These are phyloP conservation scores for Galaxias olidus DNA, from an alignment of 2,797 vertebrate species.

Conservation along the genomic window DNA sequence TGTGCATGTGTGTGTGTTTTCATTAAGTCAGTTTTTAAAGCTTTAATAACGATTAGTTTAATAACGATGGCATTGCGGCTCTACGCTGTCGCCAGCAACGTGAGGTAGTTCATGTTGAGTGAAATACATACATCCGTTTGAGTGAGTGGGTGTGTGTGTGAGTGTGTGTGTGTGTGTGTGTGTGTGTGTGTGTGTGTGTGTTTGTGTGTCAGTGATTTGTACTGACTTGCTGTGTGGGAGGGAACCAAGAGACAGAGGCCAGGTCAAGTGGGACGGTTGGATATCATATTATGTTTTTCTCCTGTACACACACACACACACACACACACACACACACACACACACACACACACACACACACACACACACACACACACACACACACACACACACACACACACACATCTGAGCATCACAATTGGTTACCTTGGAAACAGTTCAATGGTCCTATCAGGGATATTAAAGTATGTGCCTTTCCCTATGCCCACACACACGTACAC, in stretches of 20 bases:
- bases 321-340: conserved; percentile 37
- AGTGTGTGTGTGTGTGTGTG: conserved; percentile 1
- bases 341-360: conserved; percentile 21
- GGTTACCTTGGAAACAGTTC: conserved; percentile 82
- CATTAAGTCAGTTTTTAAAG: background rate
- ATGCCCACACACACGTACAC: conserved; percentile 53
- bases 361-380: conserved; percentile 47
- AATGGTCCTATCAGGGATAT: conserved; percentile 60
- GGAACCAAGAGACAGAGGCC: background rate
- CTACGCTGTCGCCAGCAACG: too few relatives aligned
- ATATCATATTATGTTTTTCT: conserved; percentile 40
- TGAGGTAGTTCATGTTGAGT: too few relatives aligned
- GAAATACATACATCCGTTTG: too few relatives aligned
- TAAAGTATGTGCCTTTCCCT: conserved; percentile 57
- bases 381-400: conserved; percentile 18
- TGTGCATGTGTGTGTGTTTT: conserved; percentile 1
- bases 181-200: conserved; percentile 23
- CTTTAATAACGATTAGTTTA: too few relatives aligned
- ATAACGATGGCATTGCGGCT: too few relatives aligned
- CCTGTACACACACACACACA: conserved; percentile 30
- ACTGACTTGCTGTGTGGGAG: background rate
- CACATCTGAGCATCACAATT: conserved; percentile 55
- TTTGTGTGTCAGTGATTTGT: conserved; percentile 19
- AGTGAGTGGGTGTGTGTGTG: conserved; percentile 16
- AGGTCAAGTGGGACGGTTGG: conserved; percentile 37